phyloP scores from a whole-genome alignment of 1,140 invertebrate genomes.

The Reticulitermes speratus region DNA sequence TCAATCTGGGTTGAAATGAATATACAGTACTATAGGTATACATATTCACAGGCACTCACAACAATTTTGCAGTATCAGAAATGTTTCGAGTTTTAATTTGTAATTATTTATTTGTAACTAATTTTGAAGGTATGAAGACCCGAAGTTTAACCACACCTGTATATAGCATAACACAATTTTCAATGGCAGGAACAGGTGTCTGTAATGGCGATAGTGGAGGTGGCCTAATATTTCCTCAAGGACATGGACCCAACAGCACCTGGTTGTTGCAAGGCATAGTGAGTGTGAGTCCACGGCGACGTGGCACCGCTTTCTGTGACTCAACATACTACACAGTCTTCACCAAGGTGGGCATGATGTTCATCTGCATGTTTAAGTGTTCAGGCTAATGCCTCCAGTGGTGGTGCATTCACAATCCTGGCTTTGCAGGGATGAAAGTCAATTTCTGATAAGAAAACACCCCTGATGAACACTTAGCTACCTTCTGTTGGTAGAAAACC shows the following conservation, averaged over 20 bases:
- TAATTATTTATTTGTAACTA: neutral
- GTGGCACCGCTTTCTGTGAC: slow-evolving; percentile 46
- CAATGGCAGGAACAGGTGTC: slow-evolving; percentile 42
- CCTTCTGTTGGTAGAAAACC: too few species aligned
- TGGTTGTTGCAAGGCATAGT: slow-evolving; percentile 51
- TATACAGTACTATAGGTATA: too few species aligned
- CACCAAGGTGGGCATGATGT: slow-evolving; percentile 45
- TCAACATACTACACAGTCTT: slow-evolving; percentile 48
- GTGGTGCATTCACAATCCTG: neutral
- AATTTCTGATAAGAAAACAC: neutral
- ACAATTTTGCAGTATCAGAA: too few species aligned
- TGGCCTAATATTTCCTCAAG: slow-evolving; percentile 43
- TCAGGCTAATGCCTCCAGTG: neutral
- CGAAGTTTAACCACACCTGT: neutral
- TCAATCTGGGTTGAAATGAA: too few species aligned
- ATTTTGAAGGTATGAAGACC: neutral
- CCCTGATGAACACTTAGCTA: too few species aligned
- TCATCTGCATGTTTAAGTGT: neutral
- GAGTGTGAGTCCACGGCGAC: slow-evolving; percentile 48
- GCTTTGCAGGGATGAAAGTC: neutral
- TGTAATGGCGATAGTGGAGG: slow-evolving; percentile 53
- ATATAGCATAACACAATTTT: neutral
- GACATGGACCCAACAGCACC: slow-evolving; percentile 35
- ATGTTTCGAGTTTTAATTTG: too few species aligned
- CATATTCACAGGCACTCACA: too few species aligned